Base-by-base conservation (phyloP, 2,113 vertebrate species). In the Callipepla californica region DNA sequence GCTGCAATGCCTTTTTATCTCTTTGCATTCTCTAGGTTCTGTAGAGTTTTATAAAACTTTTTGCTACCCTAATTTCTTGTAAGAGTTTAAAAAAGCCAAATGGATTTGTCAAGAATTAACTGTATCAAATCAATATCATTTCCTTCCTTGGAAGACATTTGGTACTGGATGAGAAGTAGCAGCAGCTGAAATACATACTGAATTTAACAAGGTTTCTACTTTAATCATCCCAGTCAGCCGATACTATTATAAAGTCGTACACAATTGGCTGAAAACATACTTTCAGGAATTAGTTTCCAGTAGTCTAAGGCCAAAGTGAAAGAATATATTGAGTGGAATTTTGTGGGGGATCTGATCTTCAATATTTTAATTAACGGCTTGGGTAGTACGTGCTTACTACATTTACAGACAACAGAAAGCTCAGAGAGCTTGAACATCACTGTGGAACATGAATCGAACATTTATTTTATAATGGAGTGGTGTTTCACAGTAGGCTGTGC, bases 311-410 rank as follows among this genome's bases (percentile, higher is more conserved):
- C 45, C 63, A 77, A 93, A 80, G 21, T 15, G 32, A 44, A 92
- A 82, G 81, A 80, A 87, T 73, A 80, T 70, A 94, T 74, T 26
- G 87, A 94, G 34, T 45, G 63, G 89, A 17, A 25, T 63, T 93
- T 92, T 86, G 15, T 22, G 42, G 53, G 73, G 73, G 61, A 85
- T 86, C 47, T 95, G 42, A 55, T 91, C 67, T 85, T 90, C 85
- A 75, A 44, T 93, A 88, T 90, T 88, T 94, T 93, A 91, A 94
- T 96, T 93, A 92, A 86, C 44, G 78, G 38, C 72, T 11, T 94
- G 51, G 25, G 47, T 78, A 51, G 25, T 36, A 86, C 34, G 74
- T 6, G 14, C 12, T 90, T 7, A 55, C 53, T 75, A 80, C 85
- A 88, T 85, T 85, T 93, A 74, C 34, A 85, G 79, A 85, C 66